Evolutionary conservation across 2,113 vertebrate species (phyloP), one percentile per base, ranked within the genome.

Genomic region (Melanerpes formicivorus): DNA sequence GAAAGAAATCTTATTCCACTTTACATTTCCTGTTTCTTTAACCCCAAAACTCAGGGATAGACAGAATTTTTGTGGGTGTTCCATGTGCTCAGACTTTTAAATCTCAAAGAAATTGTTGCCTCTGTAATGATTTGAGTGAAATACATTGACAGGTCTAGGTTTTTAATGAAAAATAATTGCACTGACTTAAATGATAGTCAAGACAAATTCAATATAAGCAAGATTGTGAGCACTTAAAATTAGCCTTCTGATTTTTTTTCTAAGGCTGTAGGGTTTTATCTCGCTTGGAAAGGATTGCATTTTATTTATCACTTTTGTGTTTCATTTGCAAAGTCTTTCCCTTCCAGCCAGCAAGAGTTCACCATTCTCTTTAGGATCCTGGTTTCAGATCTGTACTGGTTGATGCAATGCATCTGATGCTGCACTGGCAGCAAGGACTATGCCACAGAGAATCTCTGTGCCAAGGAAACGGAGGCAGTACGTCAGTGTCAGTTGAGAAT

Each of bases 41-140:
- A 77, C 19, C 12, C 0, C 0, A 40, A 30, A 72, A 5, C 9
- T 94, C 2, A 1, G 50, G 19, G 12, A 32, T 23, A 27, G 3
- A 30, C 30, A 65, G 30, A 44, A 17, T 34, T 75, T 65, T 72
- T 42, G 23, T 40, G 25, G 6, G n/a, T 87, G 84, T 90, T 56
- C 84, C 12, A 14, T 13, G 7, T 34, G 14, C 55, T 91, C 21
- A 40, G 23, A 29, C 23, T 34, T 17, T 88, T 72, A 84, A 75
- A 13, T 12, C 12, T 29, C 27, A 62, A 60, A 86, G 12, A 69
- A 90, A 70, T 66, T 62, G 29, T 18, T 34, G 4, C 62, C 32
- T 73, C 34, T 62, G 9, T 50, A 78, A 50, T 0, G 1, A 30
- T 42, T 27, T 7, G 10, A 0, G 0, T 78, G 26, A 80, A 83